These are phyloP conservation scores for Amphiura filiformis DNA, from an alignment of 35 echinoderm and acorn worm genomes.

Conservation along the genomic window DNA sequence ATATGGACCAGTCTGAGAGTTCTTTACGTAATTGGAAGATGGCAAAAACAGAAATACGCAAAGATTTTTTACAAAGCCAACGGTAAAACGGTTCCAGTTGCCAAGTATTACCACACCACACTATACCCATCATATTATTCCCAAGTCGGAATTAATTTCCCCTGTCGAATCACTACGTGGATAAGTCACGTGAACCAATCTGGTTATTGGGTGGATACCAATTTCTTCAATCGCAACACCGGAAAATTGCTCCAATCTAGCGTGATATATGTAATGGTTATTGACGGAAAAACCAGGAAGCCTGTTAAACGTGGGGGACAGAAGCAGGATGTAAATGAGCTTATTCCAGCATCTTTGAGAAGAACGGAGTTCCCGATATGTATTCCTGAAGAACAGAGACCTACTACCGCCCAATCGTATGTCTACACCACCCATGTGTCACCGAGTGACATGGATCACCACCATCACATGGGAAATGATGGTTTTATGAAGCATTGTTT, in stretches of 20 bases:
- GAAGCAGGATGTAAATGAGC: neutral
- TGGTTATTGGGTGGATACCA: neutral
- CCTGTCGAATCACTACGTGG: neutral
- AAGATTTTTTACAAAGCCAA: neutral
- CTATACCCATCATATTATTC: neutral
- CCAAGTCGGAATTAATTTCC: neutral
- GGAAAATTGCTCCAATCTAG: neutral
- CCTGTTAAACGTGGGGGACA: neutral
- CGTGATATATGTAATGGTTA: neutral
- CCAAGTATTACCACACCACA: neutral
- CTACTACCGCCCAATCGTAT: neutral
- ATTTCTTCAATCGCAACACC: neutral
- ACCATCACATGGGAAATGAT: neutral
- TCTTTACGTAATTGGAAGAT: neutral
- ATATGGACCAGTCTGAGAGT: neutral
- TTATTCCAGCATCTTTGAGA: neutral
- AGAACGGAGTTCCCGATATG: neutral
- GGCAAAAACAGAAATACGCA: slow-evolving; percentile 5
- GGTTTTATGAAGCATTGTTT: neutral
- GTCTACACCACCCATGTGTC: neutral
- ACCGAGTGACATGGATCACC: neutral
- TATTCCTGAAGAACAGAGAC: neutral
- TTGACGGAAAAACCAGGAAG: neutral
- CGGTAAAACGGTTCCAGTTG: neutral
- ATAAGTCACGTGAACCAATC: slow-evolving; percentile 7